These are phyloP conservation scores for Drosophila mettleri DNA, from an alignment of 2,888 invertebrate genomes.

Conservation along the genomic window DNA sequence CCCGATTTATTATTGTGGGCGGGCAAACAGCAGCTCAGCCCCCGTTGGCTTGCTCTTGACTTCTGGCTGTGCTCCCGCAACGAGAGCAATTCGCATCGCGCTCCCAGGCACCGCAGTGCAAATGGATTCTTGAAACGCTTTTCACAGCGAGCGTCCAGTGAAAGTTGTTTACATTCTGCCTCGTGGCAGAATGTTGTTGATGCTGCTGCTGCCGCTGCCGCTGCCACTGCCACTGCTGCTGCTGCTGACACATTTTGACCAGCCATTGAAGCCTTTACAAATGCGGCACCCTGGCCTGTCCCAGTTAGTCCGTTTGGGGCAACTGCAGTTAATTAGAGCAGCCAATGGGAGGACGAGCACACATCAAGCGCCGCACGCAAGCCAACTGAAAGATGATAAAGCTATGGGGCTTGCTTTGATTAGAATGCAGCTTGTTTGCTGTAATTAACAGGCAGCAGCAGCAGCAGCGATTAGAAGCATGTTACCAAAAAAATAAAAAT, in stretches of 20 bases:
- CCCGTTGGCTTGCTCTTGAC: slow-evolving; percentile 66
- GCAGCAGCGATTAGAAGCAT: slow-evolving; percentile 63
- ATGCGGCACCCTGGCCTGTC: slow-evolving; percentile 45
- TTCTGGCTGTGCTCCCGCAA: slow-evolving; percentile 30
- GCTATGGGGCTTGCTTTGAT: slow-evolving; percentile 9
- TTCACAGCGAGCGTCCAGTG: slow-evolving; percentile 53
- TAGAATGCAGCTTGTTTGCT: slow-evolving; percentile 72
- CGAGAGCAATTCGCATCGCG: slow-evolving; percentile 7
- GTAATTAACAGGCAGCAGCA: slow-evolving; percentile 72
- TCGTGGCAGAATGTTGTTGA: slow-evolving; percentile 28
- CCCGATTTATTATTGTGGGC: slow-evolving; percentile 46
- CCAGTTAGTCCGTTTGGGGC: slow-evolving; percentile 39
- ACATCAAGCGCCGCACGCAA: slow-evolving; percentile 75
- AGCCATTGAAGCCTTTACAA: slow-evolving; percentile 67
- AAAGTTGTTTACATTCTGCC: slow-evolving; percentile 77
- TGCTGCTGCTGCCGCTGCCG: slow-evolving; percentile 18
- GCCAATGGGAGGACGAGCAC: slow-evolving; percentile 46
- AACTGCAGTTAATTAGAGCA: slow-evolving; percentile 72
- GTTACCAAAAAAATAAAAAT: slow-evolving; percentile 37
- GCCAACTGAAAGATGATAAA: slow-evolving; percentile 15
- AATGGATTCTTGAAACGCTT: slow-evolving; percentile 29
- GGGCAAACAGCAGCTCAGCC: background rate
- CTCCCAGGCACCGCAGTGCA: slow-evolving; percentile 1
- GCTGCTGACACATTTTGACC: slow-evolving; percentile 73
- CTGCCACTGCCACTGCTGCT: slow-evolving; percentile 63